These are phyloP conservation scores for Heteractis magnifica DNA, from an alignment of 92 coral and sea anemone genomes.

Conservation along the genomic window DNA sequence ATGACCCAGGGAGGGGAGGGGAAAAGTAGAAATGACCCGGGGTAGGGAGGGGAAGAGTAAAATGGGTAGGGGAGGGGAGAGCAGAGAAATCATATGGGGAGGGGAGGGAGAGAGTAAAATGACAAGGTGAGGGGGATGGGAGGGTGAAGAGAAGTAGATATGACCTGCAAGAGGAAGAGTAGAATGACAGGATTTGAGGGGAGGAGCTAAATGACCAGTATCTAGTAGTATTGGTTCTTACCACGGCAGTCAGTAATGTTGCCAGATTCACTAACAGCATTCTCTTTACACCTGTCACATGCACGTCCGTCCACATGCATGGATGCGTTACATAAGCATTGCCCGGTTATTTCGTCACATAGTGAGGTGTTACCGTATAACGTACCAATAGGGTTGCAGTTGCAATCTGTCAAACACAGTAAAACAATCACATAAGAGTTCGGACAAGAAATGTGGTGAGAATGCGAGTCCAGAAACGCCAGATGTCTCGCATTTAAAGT, in stretches of 20 bases:
- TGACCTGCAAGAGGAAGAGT: too few relatives aligned
- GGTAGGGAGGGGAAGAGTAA: too few relatives aligned
- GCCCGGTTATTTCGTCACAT: slow-evolving; percentile 80
- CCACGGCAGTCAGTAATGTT: slow-evolving; percentile 75
- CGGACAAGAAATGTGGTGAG: neutral
- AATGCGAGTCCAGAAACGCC: neutral
- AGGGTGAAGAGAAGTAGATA: too few relatives aligned
- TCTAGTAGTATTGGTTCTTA: slow-evolving; percentile 16
- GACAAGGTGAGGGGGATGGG: too few relatives aligned
- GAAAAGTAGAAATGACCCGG: too few relatives aligned
- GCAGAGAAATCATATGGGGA: too few relatives aligned
- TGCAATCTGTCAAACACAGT: slow-evolving; percentile 53
- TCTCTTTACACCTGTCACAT: slow-evolving; percentile 85
- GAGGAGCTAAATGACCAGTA: too few relatives aligned
- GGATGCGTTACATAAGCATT: slow-evolving; percentile 83
- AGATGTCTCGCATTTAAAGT: neutral
- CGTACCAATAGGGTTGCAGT: slow-evolving; percentile 70
- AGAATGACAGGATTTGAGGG: too few relatives aligned
- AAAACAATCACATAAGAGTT: neutral
- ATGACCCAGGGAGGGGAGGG: neutral
- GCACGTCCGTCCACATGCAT: slow-evolving; percentile 70
- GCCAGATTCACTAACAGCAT: slow-evolving; percentile 76
- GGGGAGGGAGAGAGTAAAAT: too few relatives aligned
- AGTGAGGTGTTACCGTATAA: slow-evolving; percentile 55
- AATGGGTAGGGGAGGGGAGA: too few relatives aligned